A percentile compares a stretch with the other conserved stretches of the same genome.
phyloP scores from a whole-genome alignment of 2,113 vertebrate species.

The Pedetes capensis region DNA sequence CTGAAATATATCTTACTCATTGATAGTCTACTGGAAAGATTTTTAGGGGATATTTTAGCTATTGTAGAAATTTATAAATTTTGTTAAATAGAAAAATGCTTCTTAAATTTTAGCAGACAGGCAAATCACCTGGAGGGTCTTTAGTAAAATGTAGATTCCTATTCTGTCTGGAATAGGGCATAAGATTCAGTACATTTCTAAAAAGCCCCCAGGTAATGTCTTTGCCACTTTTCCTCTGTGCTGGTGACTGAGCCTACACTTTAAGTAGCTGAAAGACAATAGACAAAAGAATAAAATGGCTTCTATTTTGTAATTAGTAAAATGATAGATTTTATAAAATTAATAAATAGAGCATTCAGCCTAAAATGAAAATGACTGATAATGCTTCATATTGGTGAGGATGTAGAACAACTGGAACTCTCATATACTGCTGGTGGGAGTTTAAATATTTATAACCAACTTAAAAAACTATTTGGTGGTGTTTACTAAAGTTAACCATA shows the following conservation, averaged over 20 bases:
- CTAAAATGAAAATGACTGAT: background rate
- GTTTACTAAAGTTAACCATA: background rate
- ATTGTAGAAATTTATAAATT: constrained; percentile 76
- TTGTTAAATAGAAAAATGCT: constrained; percentile 72
- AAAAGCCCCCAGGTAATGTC: background rate
- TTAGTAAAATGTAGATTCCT: constrained; percentile 12
- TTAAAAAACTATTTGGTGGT: background rate
- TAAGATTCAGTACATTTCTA: background rate
- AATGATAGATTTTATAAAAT: constrained; percentile 77
- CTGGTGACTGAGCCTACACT: background rate
- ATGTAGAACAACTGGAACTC: background rate
- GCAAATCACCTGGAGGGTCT: background rate
- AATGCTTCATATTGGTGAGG: background rate
- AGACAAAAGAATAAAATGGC: constrained; percentile 73
- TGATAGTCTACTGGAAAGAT: constrained; percentile 62
- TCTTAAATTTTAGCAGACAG: constrained; percentile 55
- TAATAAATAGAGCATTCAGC: constrained; percentile 72
- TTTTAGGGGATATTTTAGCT: constrained; percentile 54
- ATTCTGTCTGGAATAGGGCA: background rate
- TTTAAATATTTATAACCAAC: background rate
- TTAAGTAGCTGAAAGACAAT: background rate
- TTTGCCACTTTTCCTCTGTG: background rate
- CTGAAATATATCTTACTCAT: constrained; percentile 37
- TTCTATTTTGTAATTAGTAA: constrained; percentile 78
- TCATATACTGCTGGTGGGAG: background rate